Conservation (phyloP, 2,888 invertebrate species). For the Marronus borbonicus region DNA sequence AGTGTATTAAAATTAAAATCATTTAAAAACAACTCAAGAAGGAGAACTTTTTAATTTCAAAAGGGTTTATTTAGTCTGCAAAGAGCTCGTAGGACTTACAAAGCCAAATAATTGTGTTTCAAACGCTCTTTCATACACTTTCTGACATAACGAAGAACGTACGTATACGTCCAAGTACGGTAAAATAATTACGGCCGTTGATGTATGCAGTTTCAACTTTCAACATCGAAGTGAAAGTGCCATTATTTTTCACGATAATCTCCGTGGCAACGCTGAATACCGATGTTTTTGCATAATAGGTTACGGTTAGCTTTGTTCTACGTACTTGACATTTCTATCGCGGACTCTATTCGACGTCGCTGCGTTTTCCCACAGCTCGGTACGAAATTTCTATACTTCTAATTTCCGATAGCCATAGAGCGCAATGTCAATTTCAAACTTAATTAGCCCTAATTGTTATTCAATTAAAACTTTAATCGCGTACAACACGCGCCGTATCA, state of each 20-base stretch:
- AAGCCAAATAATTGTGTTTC: not conserved
- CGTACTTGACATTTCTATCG: constrained; percentile 18
- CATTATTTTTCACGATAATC: constrained; percentile 27
- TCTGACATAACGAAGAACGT: too few species aligned
- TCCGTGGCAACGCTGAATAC: constrained; percentile 24
- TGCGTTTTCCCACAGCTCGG: not conserved
- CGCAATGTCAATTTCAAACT: constrained; percentile 4
- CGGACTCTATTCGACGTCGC: not conserved
- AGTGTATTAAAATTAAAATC: too few species aligned
- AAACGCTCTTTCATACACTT: too few species aligned
- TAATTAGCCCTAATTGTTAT: not conserved
- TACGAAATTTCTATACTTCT: not conserved
- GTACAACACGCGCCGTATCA: not conserved
- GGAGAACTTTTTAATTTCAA: too few species aligned
- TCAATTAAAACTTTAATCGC: not conserved
- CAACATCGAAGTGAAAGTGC: constrained; percentile 31
- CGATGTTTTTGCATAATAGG: constrained; percentile 43
- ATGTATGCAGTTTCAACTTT: not conserved
- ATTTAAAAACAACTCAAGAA: too few species aligned
- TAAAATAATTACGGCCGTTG: too few species aligned
- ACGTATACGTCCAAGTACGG: not conserved
- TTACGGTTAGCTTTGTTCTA: constrained; percentile 21
- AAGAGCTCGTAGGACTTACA: not conserved
- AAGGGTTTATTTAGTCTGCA: too few species aligned
- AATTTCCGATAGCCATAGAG: not conserved